Evolutionary conservation across 2,113 vertebrate species (phyloP), one percentile per base, ranked within the genome.

Genomic region (Brachyhypopomus gauderio): DNA sequence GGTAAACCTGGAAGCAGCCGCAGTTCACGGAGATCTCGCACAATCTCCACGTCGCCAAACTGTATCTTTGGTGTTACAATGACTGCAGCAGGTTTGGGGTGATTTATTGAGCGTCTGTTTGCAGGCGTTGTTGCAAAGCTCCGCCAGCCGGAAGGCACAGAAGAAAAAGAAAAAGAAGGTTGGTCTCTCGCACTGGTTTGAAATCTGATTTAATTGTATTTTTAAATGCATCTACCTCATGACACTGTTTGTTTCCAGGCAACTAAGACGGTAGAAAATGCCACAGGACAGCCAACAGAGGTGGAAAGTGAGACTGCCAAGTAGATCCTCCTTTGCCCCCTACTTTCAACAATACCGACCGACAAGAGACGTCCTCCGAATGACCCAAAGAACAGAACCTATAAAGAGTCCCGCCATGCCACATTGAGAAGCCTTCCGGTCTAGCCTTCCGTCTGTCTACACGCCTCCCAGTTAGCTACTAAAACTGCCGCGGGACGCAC

Each of bases 121-220:
- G 27, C 79, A 99, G 98, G 94, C 96, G 86, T 94, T 99, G 76
- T 93, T 99, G 87, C 96, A 98, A 79, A 99, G 96, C 92, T 98
- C 98, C 55, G 96, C 96, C 79, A 99, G 97, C 91, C 92, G 98
- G 59, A 99, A 97, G 93, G 95, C 96, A 52, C 97, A 99, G 90
- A 99, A 99, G 93, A 99, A 97, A 92, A 99, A 98, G 95, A 99
- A 98, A 94, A 98, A 99, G 95, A 99, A 99, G 97, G 97, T 98
- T 85, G 82, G 83, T 85, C 30, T 66, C 6, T 56, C 2, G 36
- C 77, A 0, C 3, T 58, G 11, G 23, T 60, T 71, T 41, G 56
- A 79, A 72, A 79, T 20, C 2, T 48, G 5, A 12, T 27, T 41
- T 36, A 3, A 8, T 36, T 73, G 12, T 25, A 23, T 25, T 38